Evolutionary conservation across 2,797 vertebrate species (phyloP).

Genomic region (Paratrypauchen microcephalus): DNA sequence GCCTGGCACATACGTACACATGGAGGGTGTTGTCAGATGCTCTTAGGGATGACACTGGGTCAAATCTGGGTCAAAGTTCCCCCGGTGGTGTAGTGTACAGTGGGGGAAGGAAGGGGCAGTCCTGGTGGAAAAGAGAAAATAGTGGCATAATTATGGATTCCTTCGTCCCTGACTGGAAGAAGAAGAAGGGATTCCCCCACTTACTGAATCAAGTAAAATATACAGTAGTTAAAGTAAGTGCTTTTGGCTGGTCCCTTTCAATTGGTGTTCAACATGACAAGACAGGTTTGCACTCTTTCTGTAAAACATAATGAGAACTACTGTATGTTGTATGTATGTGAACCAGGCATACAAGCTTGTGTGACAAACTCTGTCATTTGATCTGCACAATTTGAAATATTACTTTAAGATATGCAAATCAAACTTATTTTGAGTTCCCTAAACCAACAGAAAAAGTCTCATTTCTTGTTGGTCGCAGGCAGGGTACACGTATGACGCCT

Average conservation of each 20-base stretch:
- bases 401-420: background rate
- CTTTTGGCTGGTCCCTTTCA: background rate
- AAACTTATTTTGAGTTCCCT: too few relatives aligned
- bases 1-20: slow-evolving; percentile 57
- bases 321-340: background rate
- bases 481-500: too few relatives aligned
- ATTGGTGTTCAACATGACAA: background rate
- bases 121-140: slow-evolving; percentile 23
- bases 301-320: background rate
- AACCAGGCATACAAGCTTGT: background rate
- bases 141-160: slow-evolving; percentile 21
- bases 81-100: slow-evolving; percentile 21
- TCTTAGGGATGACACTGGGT: slow-evolving; percentile 52
- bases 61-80: slow-evolving; percentile 57
- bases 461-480: too few relatives aligned
- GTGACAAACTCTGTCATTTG: too few relatives aligned
- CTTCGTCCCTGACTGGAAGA: slow-evolving; percentile 18
- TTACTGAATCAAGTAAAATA: background rate
- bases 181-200: slow-evolving; percentile 1
- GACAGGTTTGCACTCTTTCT: background rate
- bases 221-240: background rate
- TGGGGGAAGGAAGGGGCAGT: slow-evolving; percentile 14
- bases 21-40: slow-evolving; percentile 49
- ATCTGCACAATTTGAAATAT: background rate
- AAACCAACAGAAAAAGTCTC: too few relatives aligned